Conservation (phyloP, 2,888 invertebrate species). For the Phorcus lineatus region DNA sequence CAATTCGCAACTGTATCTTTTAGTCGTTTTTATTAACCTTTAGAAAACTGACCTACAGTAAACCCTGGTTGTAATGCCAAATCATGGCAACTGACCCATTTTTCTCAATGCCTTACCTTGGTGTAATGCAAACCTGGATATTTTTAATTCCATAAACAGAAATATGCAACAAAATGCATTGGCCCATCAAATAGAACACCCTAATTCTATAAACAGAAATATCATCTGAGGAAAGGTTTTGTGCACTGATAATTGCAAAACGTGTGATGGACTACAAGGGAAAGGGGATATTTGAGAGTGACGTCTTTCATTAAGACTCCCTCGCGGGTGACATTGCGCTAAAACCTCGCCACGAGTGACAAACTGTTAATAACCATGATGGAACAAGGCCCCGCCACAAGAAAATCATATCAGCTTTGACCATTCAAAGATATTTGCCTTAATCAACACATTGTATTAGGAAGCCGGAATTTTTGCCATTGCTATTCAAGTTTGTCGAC, state of each 20-base stretch:
- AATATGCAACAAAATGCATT: too few relatives aligned
- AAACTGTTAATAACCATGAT: slow-evolving; percentile 33
- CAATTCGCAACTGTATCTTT: too few relatives aligned
- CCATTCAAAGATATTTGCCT: slow-evolving; percentile 28
- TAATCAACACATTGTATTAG: slow-evolving; percentile 39
- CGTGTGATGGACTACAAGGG: slow-evolving; percentile 9
- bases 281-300: slow-evolving; percentile 3
- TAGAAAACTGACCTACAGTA: too few relatives aligned
- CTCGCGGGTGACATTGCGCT: neutral
- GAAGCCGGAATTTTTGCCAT: slow-evolving; percentile 13
- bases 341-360: slow-evolving; percentile 1
- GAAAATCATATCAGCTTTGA: slow-evolving; percentile 24
- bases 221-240: neutral
- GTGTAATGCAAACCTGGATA: too few relatives aligned
- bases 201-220: neutral
- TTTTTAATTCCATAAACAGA: too few relatives aligned
- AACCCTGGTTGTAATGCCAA: too few relatives aligned
- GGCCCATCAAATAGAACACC: too few relatives aligned
- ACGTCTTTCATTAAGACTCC: slow-evolving; percentile 23
- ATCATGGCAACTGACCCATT: too few relatives aligned
- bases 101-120: too few relatives aligned
- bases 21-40: too few relatives aligned
- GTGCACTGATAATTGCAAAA: neutral
- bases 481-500: slow-evolving; percentile 10
- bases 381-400: slow-evolving; percentile 24